phyloP scores from a whole-genome alignment of 2,888 invertebrate genomes.

The Lepidocyrtoides sp. region DNA sequence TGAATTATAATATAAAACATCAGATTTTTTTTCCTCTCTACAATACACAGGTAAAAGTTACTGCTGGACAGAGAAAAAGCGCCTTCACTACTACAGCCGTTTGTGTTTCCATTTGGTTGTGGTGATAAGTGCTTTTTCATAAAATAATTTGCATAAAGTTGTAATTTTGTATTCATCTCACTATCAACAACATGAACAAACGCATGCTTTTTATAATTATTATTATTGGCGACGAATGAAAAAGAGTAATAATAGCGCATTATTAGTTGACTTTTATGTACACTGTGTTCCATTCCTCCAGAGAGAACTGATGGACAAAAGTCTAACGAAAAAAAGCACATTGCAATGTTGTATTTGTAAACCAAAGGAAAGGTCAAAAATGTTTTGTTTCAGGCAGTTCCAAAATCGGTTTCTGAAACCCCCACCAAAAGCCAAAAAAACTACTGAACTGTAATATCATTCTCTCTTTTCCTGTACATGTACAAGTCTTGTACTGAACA shows the following conservation, averaged over 20 bases:
- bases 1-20: not conserved
- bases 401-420: conserved; percentile 53
- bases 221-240: conserved; percentile 67
- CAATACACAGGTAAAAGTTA: conserved; percentile 16
- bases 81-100: too few relatives aligned
- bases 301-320: not conserved
- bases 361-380: not conserved
- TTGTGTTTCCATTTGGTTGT: too few relatives aligned
- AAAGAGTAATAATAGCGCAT: conserved; percentile 63
- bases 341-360: too few relatives aligned
- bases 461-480: not conserved
- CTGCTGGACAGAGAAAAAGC: conserved; percentile 52
- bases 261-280: conserved; percentile 28
- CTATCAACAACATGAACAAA: conserved; percentile 41
- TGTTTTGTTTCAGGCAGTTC: not conserved
- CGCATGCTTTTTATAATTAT: conserved; percentile 64
- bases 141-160: conserved; percentile 71
- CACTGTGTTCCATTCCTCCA: not conserved
- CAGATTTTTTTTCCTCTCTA: conserved; percentile 1
- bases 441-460: too few relatives aligned
- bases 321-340: too few relatives aligned
- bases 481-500: not conserved
- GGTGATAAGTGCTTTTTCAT: conserved; percentile 1
- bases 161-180: conserved; percentile 77
- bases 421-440: too few relatives aligned